Base-by-base conservation (phyloP, 2,797 vertebrate genomes). In the Crossoptilon crossoptilon region DNA sequence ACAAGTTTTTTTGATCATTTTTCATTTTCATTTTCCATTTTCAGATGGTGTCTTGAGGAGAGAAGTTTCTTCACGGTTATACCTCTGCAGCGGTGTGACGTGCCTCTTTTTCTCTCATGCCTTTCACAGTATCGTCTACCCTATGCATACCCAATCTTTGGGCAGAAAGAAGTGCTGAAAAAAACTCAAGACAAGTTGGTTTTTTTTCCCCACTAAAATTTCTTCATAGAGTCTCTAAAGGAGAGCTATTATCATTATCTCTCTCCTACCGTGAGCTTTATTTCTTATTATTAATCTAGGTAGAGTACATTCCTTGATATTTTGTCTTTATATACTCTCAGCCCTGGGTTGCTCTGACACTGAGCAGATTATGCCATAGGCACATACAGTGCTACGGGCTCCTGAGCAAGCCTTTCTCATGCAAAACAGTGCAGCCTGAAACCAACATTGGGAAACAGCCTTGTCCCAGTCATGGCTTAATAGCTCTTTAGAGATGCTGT, bases 71-170 rank as follows among this genome's bases (percentile, higher is more conserved):
- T 62, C 27, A 19, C 10, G 13, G 43, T 44, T 74, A 23, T 14
- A 59, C 15, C 15, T 58, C 27, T 48, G 7, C n/a, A 68, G 6
- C 9, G 26, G 10, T 27, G 6, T 16, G 58, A 16, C 19, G 8
- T 31, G 5, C 29, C 5, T 56, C 74, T 79, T 58, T 56, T 6
- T 0, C 35, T 39, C 14, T 15, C 16, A 6, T 8, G 6, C 14
- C 10, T 68, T 53, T 85, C 48, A 16, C 0, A 4, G 2, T 29
- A 11, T 23, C 43, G 4, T 13, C 3, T 5, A 21, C 11, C 21
- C 43, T 22, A 16, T 11, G 27, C 6, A 35, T 44, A 33, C 6
- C 24, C 24, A 15, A 19, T 3, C 53, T 26, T 13, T 16, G 8
- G 11, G 35, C 23, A 14, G 24, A 76, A 71, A 63, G 12, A 8